phyloP scores from a whole-genome alignment of 2,797 vertebrate species.

The Chloroceryle amazona region DNA sequence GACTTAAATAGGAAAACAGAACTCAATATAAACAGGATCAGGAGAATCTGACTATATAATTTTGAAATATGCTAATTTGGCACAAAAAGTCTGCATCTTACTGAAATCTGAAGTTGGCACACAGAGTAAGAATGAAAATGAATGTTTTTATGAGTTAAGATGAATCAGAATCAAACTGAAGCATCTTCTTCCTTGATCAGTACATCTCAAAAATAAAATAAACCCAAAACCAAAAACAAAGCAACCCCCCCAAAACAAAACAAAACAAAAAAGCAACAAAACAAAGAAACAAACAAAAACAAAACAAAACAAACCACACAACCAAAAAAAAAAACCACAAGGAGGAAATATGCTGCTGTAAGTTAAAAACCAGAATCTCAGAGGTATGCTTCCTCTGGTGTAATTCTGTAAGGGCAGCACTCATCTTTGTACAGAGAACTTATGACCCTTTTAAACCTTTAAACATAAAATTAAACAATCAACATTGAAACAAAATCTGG shows the following conservation, averaged over 20 bases:
- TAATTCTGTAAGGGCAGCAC: neutral
- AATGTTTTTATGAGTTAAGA: neutral
- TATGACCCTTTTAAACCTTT: neutral
- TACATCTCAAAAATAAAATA: neutral
- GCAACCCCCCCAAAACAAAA: neutral
- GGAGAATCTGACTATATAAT: neutral
- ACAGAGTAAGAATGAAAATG: neutral
- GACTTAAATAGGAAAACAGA: neutral
- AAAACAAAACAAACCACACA: neutral
- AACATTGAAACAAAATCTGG: neutral
- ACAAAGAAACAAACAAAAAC: neutral
- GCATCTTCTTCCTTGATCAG: constrained; percentile 5
- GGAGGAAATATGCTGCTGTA: neutral
- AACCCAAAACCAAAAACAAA: neutral
- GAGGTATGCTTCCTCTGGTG: neutral
- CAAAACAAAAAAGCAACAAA: neutral
- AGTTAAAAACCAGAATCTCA: neutral
- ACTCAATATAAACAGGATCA: neutral
- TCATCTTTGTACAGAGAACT: neutral
- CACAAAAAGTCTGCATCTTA: constrained; percentile 2
- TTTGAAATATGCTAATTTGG: constrained; percentile 2
- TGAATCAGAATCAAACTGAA: constrained; percentile 11
- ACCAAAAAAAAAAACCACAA: neutral
- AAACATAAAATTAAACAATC: neutral
- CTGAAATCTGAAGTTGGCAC: neutral